Base-by-base conservation (phyloP, 2,888 invertebrate species). In the Octonoba sinensis region DNA sequence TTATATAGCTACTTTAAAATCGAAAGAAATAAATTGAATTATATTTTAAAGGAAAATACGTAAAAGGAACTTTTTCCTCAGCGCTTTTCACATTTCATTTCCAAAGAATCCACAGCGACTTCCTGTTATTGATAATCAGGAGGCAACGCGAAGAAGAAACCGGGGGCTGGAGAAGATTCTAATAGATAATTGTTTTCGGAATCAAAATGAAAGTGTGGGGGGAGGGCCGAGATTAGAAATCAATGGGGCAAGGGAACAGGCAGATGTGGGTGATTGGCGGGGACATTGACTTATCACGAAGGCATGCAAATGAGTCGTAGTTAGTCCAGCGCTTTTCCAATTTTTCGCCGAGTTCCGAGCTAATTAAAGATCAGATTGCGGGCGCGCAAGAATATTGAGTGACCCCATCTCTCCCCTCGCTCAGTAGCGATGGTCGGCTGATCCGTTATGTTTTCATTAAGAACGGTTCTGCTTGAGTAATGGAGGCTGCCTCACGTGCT, bases 361-460 rank as follows among this genome's bases (percentile, higher is more conserved):
- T 81, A 81, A 81, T 81, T 81, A 81, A 81, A 69, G 79, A 81
- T 81, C 79, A 62, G 72, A 72, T 79, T 72, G 72, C 60, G 72
- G 60, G 27, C 27, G 60, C 59, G 57, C 49, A 15, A 57, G 76
- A 64, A 81, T 73, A 81, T 67, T 64, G 79, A 81, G 79, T 81
- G 79, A 69, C 69, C 79, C 60, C 49, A 8, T 36, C 36, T 8
- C 46, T 3, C 27, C 6, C 22, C 15, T 12, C 47, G n/a, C 64
- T 62, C 46, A 54, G 70, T 15, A 56, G 76, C 44, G 59, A 44
- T 27, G 16, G 66, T 36, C 15, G 64, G 71, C 20, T 71, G 64
- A 78, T 79, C 59, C 79, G 79, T 79, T 79, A 79, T 79, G 79
- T 79, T 79, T 79, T 79, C 79, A 79, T 79, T 79, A 79, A 79